Percentiles rank a stretch among this genome's conserved stretches.
These are phyloP conservation scores for Melanotaenia boesemani DNA, from an alignment of 2,797 vertebrate genomes.

Conservation along the genomic window DNA sequence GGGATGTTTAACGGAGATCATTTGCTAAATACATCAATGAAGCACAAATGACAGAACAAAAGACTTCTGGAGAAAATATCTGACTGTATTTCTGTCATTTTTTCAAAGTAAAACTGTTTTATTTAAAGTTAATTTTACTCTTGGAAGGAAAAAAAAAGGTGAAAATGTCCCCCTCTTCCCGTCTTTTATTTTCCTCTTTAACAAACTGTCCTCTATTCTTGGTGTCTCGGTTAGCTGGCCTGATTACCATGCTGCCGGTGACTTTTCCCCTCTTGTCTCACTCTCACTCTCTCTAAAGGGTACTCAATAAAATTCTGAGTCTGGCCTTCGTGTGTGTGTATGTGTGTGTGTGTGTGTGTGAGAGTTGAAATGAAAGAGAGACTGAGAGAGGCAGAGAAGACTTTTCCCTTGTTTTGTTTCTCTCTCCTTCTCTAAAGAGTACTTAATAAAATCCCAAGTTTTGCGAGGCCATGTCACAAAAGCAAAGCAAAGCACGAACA, in stretches of 20 bases:
- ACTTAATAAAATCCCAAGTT: slow-evolving; percentile 86
- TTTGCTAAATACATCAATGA: neutral
- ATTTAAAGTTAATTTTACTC: slow-evolving; percentile 56
- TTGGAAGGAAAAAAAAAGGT: slow-evolving; percentile 28
- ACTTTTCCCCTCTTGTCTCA: slow-evolving; percentile 84
- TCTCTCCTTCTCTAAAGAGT: slow-evolving; percentile 81
- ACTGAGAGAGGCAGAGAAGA: slow-evolving; percentile 37
- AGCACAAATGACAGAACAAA: neutral
- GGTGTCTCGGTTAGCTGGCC: slow-evolving; percentile 70
- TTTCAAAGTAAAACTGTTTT: slow-evolving; percentile 61
- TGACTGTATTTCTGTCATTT: neutral
- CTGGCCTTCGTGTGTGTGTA: slow-evolving; percentile 52
- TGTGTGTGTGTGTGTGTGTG: slow-evolving; percentile 24
- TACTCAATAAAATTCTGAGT: slow-evolving; percentile 83
- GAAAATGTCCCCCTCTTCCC: slow-evolving; percentile 15
- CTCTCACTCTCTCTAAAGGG: slow-evolving; percentile 77
- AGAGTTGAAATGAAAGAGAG: neutral
- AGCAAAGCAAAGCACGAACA: slow-evolving; percentile 54
- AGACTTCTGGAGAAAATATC: neutral
- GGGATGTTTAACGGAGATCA: neutral
- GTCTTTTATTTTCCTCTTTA: slow-evolving; percentile 62
- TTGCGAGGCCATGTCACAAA: slow-evolving; percentile 76
- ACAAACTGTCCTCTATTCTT: slow-evolving; percentile 78
- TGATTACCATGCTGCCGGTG: slow-evolving; percentile 86
- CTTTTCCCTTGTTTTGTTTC: slow-evolving; percentile 75